Conservation (phyloP, 2,888 invertebrate genomes). For the Neria commutata region DNA sequence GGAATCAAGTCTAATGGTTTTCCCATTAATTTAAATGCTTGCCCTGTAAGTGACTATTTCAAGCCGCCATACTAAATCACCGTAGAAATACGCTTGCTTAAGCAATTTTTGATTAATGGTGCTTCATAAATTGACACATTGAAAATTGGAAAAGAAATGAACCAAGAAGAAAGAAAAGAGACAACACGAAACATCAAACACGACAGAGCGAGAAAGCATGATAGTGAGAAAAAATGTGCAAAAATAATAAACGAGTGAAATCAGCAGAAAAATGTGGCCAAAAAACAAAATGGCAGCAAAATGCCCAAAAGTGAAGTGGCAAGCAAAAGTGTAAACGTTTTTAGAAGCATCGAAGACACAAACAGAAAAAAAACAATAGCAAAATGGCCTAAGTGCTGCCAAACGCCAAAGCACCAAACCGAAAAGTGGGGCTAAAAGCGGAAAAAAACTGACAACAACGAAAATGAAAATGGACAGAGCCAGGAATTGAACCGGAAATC, state of each 20-base stretch:
- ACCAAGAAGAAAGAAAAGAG: conserved; percentile 40
- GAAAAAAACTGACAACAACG: conserved; percentile 42
- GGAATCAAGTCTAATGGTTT: no score
- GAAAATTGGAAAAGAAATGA: conserved; percentile 52
- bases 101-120: conserved; percentile 45
- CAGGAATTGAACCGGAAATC: conserved; percentile 57
- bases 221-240: not conserved
- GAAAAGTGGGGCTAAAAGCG: conserved; percentile 8
- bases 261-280: conserved; percentile 37
- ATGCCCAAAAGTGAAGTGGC: conserved; percentile 5
- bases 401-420: no score
- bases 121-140: conserved; percentile 51
- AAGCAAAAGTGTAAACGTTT: not conserved
- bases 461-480: conserved; percentile 30
- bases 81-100: not conserved
- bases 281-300: conserved; percentile 33
- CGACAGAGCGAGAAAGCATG: not conserved
- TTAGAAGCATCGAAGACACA: not conserved
- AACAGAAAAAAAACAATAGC: not conserved
- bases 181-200: not conserved
- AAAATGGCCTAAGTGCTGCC: no score
- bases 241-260: conserved; percentile 38
- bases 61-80: no score
- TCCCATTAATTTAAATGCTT: no score
- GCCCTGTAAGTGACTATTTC: no score